Evolutionary conservation across 2,113 vertebrate species (phyloP), one percentile per base, ranked within the genome.

Genomic region (Cyprinodon brontotheroides): DNA sequence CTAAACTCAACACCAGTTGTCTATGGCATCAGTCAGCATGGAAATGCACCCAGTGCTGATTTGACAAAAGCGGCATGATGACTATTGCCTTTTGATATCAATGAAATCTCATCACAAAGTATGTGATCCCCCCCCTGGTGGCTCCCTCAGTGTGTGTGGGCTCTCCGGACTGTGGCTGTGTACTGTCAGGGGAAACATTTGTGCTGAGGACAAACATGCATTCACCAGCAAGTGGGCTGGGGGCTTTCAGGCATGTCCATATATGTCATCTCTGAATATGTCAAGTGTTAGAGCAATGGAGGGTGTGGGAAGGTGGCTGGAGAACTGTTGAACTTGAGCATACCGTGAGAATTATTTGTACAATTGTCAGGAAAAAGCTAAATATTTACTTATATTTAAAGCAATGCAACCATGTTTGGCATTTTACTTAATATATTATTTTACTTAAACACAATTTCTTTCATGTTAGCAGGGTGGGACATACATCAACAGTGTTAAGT

Each of bases 311-410:
- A 7, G 61, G 73, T 88, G 93, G 50, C 50, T 57, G 8, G 17
- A 17, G 48, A 94, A 94, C 93, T 93, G 86, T 86, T 94, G 94
- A 95, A 93, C 94, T 93, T 82, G 89, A 94, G 93, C 86, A 86
- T 88, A 93, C 94, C 92, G 84, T 84, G 70, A 82, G 17, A 57
- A 7, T 8, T 20, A 20, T 20, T 20, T 6, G 8, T 57, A 57
- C 14, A 57, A 20, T 53, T 53, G 3, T 20, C 17, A 20, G 3
- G 17, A 13, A 53, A 53, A 20, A n/a, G 14, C 2, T 3, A 29
- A 29, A 57, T 57, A 14, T 57, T 57, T 57, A 6, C 50, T 57
- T 57, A 6, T 57, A 57, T 57, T 7, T 7, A 57, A 57, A 57
- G 29, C 29, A 29, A 29, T 29, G 29, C 29, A 29, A 29, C 29